Evolutionary conservation across 2,888 invertebrate genomes (phyloP), one percentile per base, ranked within the genome.

Genomic region (Megalurothrips usitatus): DNA sequence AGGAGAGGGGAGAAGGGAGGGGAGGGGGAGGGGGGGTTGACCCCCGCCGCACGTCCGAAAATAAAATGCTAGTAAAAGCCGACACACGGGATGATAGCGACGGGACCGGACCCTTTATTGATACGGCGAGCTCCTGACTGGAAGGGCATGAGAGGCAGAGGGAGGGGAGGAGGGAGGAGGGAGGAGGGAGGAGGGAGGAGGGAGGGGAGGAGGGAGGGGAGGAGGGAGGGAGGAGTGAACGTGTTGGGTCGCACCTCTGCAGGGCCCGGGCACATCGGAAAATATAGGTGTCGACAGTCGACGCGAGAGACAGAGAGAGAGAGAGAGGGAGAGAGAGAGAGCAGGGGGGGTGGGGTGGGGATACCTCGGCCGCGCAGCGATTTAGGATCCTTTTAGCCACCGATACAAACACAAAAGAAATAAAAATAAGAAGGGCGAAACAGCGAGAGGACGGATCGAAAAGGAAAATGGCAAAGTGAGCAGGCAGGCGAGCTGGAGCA

Each of bases 31-130:
- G 58, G 58, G 19, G 58, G 58, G 58, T 8, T 6, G 11, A 17
- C 0, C 23, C 68, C 23, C 23, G 68, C 23, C 26, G 8, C 23
- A 26, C 68, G 68, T 23, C 68, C 68, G 23, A 75, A 75, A 75
- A 75, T 75, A 75, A 75, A 75, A 75, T 75, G 68, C 68, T 26
- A 75, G 68, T 75, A 75, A 75, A 75, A 75, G 68, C 23, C 26
- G 68, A 75, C 68, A 75, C 68, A n/a, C n/a, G n/a, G n/a, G 68
- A 26, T 26, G 68, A 75, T 75, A 12, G 14, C 26, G 68, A 23
- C 68, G 68, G 68, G 58, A 17, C 6, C 34, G 68, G 58, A 17
- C 6, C 34, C 34, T 58, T 58, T 58, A 58, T 58, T 58, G 58
- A 58, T 58, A 58, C 58, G 14, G 58, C 26, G 26, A 26, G 26